phyloP scores from a whole-genome alignment of 2,888 invertebrate species.

The Lumbricus terrestris region DNA sequence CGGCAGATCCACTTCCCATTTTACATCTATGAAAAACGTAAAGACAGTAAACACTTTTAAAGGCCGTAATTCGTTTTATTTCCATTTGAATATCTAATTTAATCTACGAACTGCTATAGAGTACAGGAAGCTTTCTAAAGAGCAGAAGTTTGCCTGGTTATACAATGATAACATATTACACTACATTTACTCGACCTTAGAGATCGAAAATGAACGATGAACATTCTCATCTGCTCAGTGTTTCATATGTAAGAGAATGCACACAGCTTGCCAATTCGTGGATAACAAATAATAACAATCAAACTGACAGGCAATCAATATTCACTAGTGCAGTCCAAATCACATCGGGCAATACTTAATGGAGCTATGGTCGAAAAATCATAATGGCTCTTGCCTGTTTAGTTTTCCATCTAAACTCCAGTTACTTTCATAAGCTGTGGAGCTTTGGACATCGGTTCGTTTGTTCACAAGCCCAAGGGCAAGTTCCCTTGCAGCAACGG shows the following conservation, averaged over 20 bases:
- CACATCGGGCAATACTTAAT: neutral
- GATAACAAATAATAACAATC: too few species aligned
- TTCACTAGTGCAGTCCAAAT: neutral
- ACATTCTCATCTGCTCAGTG: too few species aligned
- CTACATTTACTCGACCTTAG: too few species aligned
- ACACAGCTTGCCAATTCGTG: too few species aligned
- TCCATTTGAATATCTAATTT: too few species aligned
- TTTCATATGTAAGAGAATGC: too few species aligned
- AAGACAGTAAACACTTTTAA: neutral
- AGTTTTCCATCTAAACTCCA: constrained; percentile 17
- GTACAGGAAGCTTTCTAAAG: too few species aligned
- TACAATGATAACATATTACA: too few species aligned
- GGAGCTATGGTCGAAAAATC: neutral
- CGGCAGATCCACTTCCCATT: neutral
- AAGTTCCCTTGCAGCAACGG: constrained; percentile 88
- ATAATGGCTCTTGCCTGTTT: neutral
- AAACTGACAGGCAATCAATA: neutral
- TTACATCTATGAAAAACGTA: neutral
- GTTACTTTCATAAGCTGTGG: neutral
- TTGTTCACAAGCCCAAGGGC: constrained; percentile 73
- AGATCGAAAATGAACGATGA: too few species aligned
- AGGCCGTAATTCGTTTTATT: neutral
- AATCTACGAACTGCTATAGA: too few species aligned
- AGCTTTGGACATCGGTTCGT: neutral
- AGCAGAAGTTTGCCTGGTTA: too few species aligned